Percentiles rank a stretch among this genome's conserved stretches.
These are phyloP conservation scores for Oryctes rhinoceros DNA, from an alignment of 1,140 invertebrate genomes.

Conservation along the genomic window DNA sequence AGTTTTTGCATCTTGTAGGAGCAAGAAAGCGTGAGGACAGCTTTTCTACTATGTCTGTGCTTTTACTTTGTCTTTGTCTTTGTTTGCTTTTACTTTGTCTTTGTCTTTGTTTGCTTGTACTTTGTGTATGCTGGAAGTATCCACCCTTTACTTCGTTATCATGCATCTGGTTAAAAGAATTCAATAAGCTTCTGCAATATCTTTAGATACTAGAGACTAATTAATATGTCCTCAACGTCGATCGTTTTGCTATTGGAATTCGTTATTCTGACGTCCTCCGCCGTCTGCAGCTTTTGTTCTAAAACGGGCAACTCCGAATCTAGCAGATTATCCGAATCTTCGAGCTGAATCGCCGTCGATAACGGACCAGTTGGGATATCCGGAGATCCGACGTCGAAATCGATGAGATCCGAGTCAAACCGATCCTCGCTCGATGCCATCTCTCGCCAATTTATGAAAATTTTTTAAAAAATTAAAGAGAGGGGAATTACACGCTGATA, in stretches of 20 bases:
- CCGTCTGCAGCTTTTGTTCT: slow-evolving; percentile 53
- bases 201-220: too few species aligned
- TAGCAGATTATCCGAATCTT: slow-evolving; percentile 52
- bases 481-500: neutral
- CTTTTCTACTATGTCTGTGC: too few species aligned
- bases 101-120: too few species aligned
- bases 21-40: too few species aligned
- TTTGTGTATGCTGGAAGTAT: too few species aligned
- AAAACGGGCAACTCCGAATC: slow-evolving; percentile 56
- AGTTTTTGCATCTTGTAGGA: too few species aligned
- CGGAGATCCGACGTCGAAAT: slow-evolving; percentile 19
- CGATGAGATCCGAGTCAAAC: slow-evolving; percentile 17
- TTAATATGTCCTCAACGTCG: slow-evolving; percentile 57
- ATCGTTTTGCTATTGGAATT: slow-evolving; percentile 43
- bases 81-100: too few species aligned
- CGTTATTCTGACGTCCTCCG: slow-evolving; percentile 28
- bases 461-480: neutral
- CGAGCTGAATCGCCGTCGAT: neutral
- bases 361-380: slow-evolving; percentile 2
- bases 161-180: too few species aligned
- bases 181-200: too few species aligned
- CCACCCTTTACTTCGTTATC: too few species aligned
- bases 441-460: neutral
- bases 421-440: slow-evolving; percentile 17
- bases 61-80: too few species aligned